Conservation (phyloP, 2,888 invertebrate genomes). For the Blomia tropicalis region DNA sequence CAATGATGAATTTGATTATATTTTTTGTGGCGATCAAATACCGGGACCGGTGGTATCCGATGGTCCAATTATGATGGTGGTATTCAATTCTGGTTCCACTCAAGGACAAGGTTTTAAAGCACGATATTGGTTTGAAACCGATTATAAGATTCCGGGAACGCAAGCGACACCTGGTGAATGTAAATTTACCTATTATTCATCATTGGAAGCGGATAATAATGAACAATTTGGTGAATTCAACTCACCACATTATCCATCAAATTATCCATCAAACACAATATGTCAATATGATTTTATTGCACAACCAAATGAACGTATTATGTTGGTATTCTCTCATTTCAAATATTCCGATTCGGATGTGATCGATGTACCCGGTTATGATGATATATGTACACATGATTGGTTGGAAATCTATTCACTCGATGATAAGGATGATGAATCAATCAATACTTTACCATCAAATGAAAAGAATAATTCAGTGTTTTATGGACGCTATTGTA, state of each 20-base stretch:
- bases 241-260: slow-evolving; percentile 86
- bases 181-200: slow-evolving; percentile 73
- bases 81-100: slow-evolving; percentile 78
- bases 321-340: slow-evolving; percentile 46
- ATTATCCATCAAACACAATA: slow-evolving; percentile 85
- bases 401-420: slow-evolving; percentile 86
- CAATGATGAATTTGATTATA: slow-evolving; percentile 80
- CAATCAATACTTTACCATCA: too few species aligned
- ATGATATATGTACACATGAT: slow-evolving; percentile 64
- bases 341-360: slow-evolving; percentile 27
- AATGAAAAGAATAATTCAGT: too few species aligned
- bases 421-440: slow-evolving; percentile 41
- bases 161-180: slow-evolving; percentile 77
- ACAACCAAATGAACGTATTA: slow-evolving; percentile 48
- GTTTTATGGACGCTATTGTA: slow-evolving; percentile 64
- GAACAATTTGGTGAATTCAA: slow-evolving; percentile 80
- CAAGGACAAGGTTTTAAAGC: slow-evolving; percentile 83
- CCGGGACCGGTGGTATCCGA: slow-evolving; percentile 57
- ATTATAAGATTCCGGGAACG: slow-evolving; percentile 40
- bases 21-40: slow-evolving; percentile 73
- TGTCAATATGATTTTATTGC: slow-evolving; percentile 77
- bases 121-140: slow-evolving; percentile 62
- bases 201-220: too few species aligned
- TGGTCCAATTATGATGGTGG: slow-evolving; percentile 80
- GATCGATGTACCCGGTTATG: slow-evolving; percentile 27